phyloP scores from a whole-genome alignment of 2,797 vertebrate genomes.

The Acipenser ruthenus region DNA sequence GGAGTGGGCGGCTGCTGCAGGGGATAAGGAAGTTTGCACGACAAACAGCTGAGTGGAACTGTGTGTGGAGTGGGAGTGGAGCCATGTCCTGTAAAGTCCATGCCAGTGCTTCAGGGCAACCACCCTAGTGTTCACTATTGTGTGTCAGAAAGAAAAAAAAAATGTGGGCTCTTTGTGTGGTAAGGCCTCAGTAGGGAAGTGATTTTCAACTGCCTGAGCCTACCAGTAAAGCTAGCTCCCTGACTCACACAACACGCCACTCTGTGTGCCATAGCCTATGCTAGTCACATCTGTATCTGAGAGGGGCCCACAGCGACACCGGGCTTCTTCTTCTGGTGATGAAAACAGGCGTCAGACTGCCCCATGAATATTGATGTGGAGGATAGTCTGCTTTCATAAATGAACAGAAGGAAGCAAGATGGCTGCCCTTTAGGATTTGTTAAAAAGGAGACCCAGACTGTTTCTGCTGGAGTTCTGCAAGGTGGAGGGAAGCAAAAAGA shows the following conservation, averaged over 20 bases:
- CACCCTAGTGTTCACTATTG: constrained; percentile 65
- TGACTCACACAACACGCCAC: constrained; percentile 12
- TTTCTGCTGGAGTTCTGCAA: constrained; percentile 77
- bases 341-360: constrained; percentile 84
- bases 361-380: constrained; percentile 97
- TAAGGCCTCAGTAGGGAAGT: constrained; percentile 57
- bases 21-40: neutral
- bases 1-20: constrained; percentile 8
- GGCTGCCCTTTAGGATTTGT: constrained; percentile 97
- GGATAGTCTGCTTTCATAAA: constrained; percentile 87
- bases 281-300: constrained; percentile 53
- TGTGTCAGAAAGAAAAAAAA: constrained; percentile 61
- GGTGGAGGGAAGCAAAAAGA: constrained; percentile 76
- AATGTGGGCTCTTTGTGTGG: constrained; percentile 61
- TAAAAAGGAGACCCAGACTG: constrained; percentile 80
- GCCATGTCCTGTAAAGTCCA: constrained; percentile 44
- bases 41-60: neutral
- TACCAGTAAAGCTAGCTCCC: constrained; percentile 43
- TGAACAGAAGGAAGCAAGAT: constrained; percentile 98
- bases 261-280: constrained; percentile 24
- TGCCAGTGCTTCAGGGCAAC: constrained; percentile 60
- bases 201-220: constrained; percentile 56
- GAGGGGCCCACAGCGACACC: constrained; percentile 66
- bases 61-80: constrained; percentile 11
- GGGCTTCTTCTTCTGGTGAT: constrained; percentile 69